Conservation (phyloP, 2,797 vertebrate genomes). For the Acomys russatus region DNA sequence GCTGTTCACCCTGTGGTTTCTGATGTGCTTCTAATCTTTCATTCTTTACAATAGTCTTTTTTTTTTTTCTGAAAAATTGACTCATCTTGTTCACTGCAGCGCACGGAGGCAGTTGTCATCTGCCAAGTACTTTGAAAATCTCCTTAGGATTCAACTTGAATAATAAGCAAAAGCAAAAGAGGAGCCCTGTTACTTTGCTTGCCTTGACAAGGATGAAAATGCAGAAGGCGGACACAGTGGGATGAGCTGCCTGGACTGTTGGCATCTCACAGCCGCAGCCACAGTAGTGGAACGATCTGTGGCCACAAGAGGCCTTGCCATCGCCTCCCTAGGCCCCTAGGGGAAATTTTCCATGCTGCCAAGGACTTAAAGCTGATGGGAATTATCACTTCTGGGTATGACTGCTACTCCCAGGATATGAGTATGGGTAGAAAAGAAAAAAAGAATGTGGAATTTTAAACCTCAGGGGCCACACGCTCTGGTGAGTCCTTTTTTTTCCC, state of each 20-base stretch:
- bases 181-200: not conserved
- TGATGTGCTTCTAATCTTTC: not conserved
- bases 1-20: not conserved
- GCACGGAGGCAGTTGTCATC: not conserved
- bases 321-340: not conserved
- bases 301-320: slow-evolving; percentile 11
- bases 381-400: slow-evolving; percentile 68
- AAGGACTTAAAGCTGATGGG: slow-evolving; percentile 58
- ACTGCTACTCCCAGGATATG: slow-evolving; percentile 65
- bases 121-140: not conserved
- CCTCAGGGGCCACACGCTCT: slow-evolving; percentile 14
- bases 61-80: too few species aligned
- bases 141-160: not conserved
- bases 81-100: not conserved
- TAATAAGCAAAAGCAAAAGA: not conserved
- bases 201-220: not conserved
- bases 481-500: slow-evolving; percentile 57
- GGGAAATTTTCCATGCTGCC: slow-evolving; percentile 60
- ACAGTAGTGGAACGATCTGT: slow-evolving; percentile 67
- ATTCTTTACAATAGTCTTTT: not conserved
- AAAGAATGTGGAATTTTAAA: slow-evolving; percentile 70
- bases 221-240: not conserved
- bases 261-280: not conserved
- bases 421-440: slow-evolving; percentile 21
- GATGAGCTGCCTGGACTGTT: not conserved